Conservation (phyloP, 2,888 invertebrate species). For the Rotaria macrura region DNA sequence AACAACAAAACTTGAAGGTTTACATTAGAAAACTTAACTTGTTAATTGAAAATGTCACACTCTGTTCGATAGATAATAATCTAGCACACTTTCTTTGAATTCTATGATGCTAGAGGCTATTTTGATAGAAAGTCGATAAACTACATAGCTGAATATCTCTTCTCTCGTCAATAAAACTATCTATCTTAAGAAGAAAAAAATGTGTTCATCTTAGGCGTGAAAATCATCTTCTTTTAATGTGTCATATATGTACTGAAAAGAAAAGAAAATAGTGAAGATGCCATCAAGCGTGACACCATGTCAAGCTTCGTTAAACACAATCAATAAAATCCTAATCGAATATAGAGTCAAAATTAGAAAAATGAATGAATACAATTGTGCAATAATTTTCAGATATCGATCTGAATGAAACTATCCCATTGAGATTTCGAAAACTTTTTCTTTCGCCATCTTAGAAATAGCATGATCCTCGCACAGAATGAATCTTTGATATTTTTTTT, state of each 20-base stretch:
- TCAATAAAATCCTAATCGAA: not conserved
- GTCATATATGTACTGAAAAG: not conserved
- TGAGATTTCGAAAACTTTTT: no score
- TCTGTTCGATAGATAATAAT: not conserved
- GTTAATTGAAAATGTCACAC: constrained; percentile 1
- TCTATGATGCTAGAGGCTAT: not conserved
- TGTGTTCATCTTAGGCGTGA: not conserved
- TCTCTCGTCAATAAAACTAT: not conserved
- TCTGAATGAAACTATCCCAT: no score
- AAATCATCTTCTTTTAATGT: not conserved
- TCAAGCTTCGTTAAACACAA: constrained; percentile 13
- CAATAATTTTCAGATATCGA: no score
- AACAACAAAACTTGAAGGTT: not conserved
- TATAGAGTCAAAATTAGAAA: not conserved
- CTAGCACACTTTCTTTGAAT: not conserved
- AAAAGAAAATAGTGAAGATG: not conserved
- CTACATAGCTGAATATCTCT: not conserved
- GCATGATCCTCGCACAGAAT: no score
- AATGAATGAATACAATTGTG: no score
- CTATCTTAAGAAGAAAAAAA: not conserved
- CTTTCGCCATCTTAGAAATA: no score
- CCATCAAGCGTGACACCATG: constrained; percentile 8
- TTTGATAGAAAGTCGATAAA: not conserved
- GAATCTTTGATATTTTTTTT: no score
- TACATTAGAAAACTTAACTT: not conserved